Evolutionary conservation across 2,113 vertebrate species (phyloP), one percentile per base, ranked within the genome.

Genomic region (Mesitornis unicolor): DNA sequence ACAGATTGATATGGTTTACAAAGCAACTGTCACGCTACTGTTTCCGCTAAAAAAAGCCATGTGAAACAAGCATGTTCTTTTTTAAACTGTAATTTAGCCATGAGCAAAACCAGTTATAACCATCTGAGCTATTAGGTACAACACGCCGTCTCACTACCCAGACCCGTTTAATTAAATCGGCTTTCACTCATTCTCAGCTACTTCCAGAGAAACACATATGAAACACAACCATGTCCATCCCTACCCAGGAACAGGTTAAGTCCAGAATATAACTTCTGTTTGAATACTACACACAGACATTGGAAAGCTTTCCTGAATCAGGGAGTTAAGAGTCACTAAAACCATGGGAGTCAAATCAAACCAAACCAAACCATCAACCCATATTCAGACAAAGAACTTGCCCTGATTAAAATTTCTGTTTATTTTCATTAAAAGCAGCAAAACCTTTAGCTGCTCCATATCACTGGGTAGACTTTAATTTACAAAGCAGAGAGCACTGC

Each of bases 211-310:
- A 48, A 51, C 12, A 33, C 0, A 9, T 10, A 11, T 0, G 16
- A 56, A n/a, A 25, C 5, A 21, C 11, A 42, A 11, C 21, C 22
- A 25, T 0, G 0, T 47, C 50, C 56, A 14, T 45, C 11, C 29
- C 20, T n/a, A 25, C 22, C 36, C 40, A 57, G 43, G 28, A 65
- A 12, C 3, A 48, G 1, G 3, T 16, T 26, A 60, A 53, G 20
- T 2, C 7, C 5, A 19, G 4, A 15, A 26, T 4, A 0, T 4
- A 67, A 33, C 24, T 50, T 40, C 21, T 45, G 2, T 18, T 40
- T 43, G 51, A 64, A 53, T 17, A 18, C 35, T 60, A 60, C 9
- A 18, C 4, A 6, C 43, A 29, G 68, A 13, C 17, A 22, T 2
- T 1, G 18, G 20, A 13, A 75, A 74, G 15, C 2, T 1, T 36